A percentile compares a stretch with the other conserved stretches of the same genome.
Evolutionary conservation across 2,113 vertebrate genomes (phyloP).

Genomic region (Dinomys branickii): DNA sequence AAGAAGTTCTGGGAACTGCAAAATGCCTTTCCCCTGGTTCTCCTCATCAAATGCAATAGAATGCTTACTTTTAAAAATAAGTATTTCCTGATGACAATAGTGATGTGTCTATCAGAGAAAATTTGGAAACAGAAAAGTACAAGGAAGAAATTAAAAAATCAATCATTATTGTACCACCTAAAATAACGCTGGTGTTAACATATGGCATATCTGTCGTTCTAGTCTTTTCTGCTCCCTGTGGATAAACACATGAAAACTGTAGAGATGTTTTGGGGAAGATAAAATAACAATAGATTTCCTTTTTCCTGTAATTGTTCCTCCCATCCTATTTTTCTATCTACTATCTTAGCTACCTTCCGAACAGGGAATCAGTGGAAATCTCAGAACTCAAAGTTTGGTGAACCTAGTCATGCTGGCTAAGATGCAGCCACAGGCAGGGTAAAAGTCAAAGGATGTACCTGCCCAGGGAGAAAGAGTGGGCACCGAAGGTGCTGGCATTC

Average conservation of each 20-base stretch:
- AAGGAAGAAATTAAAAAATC: conserved; percentile 3
- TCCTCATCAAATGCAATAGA: background rate
- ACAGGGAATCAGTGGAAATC: conserved; percentile 14
- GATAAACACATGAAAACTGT: background rate
- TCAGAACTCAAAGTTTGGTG: background rate
- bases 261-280: background rate
- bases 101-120: conserved; percentile 5
- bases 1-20: background rate
- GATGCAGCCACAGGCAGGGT: background rate
- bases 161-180: background rate
- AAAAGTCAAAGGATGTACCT: background rate
- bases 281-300: background rate
- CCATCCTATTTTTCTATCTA: background rate
- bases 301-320: background rate
- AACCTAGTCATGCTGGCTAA: background rate
- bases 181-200: background rate
- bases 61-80: background rate
- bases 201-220: background rate
- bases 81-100: background rate
- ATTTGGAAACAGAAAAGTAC: conserved; percentile 12
- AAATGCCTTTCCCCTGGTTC: background rate
- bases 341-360: background rate
- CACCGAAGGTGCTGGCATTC: background rate
- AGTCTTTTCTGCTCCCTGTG: background rate
- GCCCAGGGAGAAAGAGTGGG: background rate